Evolutionary conservation across 35 echinoderm and acorn worm species (phyloP).

Genomic region (Heliocidaris tuberculata): DNA sequence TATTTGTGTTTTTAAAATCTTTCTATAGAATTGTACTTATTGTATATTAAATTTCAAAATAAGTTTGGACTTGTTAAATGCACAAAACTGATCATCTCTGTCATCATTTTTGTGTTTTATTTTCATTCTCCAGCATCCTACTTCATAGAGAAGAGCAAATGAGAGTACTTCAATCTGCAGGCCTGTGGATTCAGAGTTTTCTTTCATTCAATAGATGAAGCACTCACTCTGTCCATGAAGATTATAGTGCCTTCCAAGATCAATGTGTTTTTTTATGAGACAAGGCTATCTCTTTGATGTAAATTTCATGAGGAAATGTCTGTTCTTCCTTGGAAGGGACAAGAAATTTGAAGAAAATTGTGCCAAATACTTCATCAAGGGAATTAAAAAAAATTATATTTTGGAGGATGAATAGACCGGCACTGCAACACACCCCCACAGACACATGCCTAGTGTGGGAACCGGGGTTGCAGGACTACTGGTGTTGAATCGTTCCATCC

Average conservation of each 20-base stretch:
- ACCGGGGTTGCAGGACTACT: too few relatives aligned
- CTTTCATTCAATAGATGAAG: background rate
- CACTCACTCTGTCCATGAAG: background rate
- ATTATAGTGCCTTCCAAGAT: background rate
- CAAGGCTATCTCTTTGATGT: background rate
- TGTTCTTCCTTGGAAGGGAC: background rate
- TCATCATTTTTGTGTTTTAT: too few relatives aligned
- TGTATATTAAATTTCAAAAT: too few relatives aligned
- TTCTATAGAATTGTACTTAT: too few relatives aligned
- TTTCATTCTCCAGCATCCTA: conserved; percentile 61
- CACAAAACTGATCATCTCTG: background rate
- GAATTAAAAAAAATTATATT: too few relatives aligned
- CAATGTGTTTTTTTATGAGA: background rate
- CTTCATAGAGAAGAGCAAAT: conserved; percentile 91
- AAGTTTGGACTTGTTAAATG: background rate
- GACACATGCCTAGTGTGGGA: too few relatives aligned
- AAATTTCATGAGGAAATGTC: background rate
- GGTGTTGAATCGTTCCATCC: too few relatives aligned
- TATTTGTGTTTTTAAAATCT: too few relatives aligned
- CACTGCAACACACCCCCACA: too few relatives aligned
- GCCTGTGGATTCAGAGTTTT: background rate
- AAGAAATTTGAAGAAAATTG: background rate
- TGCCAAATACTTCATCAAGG: background rate
- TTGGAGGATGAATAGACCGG: too few relatives aligned
- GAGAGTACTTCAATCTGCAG: conserved; percentile 41